Evolutionary conservation across 2,888 invertebrate species (phyloP).

Genomic region (Lasioglossum vierecki): DNA sequence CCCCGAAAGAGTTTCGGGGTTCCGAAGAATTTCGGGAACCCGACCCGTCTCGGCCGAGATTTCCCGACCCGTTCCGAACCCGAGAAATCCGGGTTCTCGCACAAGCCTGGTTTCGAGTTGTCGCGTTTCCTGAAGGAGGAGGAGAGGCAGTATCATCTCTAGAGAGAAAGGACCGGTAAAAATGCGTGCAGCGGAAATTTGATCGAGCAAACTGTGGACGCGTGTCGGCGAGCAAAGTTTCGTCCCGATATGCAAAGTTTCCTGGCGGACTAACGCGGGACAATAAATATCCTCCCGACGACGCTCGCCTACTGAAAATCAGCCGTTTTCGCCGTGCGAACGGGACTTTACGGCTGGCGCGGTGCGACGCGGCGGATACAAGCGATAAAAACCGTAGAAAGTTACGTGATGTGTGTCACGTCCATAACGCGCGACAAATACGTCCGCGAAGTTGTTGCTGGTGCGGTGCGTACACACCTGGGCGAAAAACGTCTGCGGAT

Average conservation of each 20-base stretch:
- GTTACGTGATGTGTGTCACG: slow-evolving; percentile 71
- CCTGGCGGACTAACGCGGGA: slow-evolving; percentile 11
- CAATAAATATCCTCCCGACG: slow-evolving; percentile 45
- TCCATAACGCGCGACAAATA: slow-evolving; percentile 64
- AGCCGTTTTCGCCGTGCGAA: slow-evolving; percentile 58
- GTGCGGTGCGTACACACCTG: slow-evolving; percentile 9
- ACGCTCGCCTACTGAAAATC: slow-evolving; percentile 53
- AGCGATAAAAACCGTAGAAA: slow-evolving; percentile 68
- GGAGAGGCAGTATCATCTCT: neutral
- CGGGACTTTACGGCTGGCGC: neutral
- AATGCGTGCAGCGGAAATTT: slow-evolving; percentile 24
- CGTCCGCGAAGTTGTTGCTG: slow-evolving; percentile 29
- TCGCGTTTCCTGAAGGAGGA: neutral
- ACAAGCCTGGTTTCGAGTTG: no score
- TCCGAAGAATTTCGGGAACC: no score
- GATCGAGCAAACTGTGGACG: slow-evolving; percentile 1
- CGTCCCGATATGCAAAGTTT: slow-evolving; percentile 41
- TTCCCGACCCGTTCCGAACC: no score
- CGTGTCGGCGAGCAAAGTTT: slow-evolving; percentile 30
- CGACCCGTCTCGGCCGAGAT: no score
- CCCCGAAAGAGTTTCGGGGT: no score
- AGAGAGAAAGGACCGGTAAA: neutral
- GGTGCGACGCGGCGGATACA: neutral
- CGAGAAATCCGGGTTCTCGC: no score
- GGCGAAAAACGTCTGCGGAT: slow-evolving; percentile 23